Conservation (phyloP, 1,140 invertebrate genomes). For the Steinernema khuongi region DNA sequence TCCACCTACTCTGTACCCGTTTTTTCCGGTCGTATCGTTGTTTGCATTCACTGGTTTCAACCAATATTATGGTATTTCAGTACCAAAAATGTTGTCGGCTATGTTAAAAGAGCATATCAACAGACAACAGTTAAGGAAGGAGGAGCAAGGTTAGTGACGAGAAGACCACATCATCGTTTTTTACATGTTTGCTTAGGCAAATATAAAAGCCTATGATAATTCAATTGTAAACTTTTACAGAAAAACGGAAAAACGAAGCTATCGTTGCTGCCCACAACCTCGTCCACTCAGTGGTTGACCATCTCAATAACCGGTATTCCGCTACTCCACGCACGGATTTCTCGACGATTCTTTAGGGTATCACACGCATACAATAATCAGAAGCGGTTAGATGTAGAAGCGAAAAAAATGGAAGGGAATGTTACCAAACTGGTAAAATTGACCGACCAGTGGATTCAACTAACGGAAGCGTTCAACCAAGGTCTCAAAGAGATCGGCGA, state of each 20-base stretch:
- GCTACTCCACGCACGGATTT: background rate
- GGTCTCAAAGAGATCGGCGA: conserved; percentile 95
- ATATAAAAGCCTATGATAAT: background rate
- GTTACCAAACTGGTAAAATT: conserved; percentile 90
- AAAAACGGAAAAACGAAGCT: conserved; percentile 84
- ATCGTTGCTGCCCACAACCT: conserved; percentile 81
- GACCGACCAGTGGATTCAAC: conserved; percentile 85
- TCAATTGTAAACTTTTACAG: conserved; percentile 63
- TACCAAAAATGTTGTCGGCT: conserved; percentile 16
- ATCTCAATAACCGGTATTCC: conserved; percentile 86
- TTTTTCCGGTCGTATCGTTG: background rate
- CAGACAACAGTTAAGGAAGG: conserved; percentile 71
- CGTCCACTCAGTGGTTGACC: conserved; percentile 87
- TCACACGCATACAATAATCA: conserved; percentile 97
- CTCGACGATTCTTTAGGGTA: conserved; percentile 67
- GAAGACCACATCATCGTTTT: background rate
- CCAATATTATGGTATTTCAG: conserved; percentile 19
- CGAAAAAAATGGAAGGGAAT: conserved; percentile 87
- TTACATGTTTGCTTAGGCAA: background rate
- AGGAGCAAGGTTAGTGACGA: conserved; percentile 71
- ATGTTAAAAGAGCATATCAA: conserved; percentile 73
- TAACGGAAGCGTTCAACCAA: conserved; percentile 90
- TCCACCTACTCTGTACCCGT: background rate
- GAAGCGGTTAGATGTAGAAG: conserved; percentile 90
- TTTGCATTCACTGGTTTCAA: background rate